Evolutionary conservation across 2,113 vertebrate genomes (phyloP).

Genomic region (Xiphophorus hellerii): DNA sequence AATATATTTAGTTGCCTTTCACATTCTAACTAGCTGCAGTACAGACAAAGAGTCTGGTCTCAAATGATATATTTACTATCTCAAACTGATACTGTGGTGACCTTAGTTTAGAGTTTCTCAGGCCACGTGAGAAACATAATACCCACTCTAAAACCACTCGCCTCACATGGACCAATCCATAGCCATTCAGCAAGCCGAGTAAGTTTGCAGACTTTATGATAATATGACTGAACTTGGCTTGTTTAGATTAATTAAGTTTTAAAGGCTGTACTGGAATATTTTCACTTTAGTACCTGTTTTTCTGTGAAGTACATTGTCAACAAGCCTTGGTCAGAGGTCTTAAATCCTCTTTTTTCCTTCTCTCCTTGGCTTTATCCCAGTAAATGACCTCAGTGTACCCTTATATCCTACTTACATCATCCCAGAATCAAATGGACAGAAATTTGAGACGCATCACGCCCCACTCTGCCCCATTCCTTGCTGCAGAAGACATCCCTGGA

Average conservation of each 20-base stretch:
- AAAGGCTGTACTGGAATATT: background rate
- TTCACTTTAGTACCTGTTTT: background rate
- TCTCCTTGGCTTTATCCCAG: slow-evolving; percentile 26
- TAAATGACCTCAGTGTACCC: slow-evolving; percentile 49
- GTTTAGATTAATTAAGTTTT: slow-evolving; percentile 24
- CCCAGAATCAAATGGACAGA: slow-evolving; percentile 43
- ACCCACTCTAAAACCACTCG: slow-evolving; percentile 42
- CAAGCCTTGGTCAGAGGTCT: background rate
- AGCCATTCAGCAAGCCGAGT: slow-evolving; percentile 66
- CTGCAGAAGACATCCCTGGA: slow-evolving; percentile 13
- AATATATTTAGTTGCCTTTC: no score
- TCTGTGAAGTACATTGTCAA: background rate
- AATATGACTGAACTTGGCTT: slow-evolving; percentile 52
- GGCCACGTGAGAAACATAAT: slow-evolving; percentile 70
- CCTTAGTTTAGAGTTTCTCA: slow-evolving; percentile 53
- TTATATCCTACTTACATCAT: slow-evolving; percentile 59
- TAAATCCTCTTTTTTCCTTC: background rate
- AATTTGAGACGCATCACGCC: slow-evolving; percentile 43
- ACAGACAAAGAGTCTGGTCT: background rate
- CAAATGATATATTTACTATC: slow-evolving; percentile 1
- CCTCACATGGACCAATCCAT: slow-evolving; percentile 54
- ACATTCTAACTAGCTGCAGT: background rate
- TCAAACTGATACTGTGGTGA: slow-evolving; percentile 30
- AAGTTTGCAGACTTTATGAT: slow-evolving; percentile 70
- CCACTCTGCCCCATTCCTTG: slow-evolving; percentile 24